Evolutionary conservation across 2,797 vertebrate species (phyloP).

Genomic region (Myoxocephalus aenaeus): DNA sequence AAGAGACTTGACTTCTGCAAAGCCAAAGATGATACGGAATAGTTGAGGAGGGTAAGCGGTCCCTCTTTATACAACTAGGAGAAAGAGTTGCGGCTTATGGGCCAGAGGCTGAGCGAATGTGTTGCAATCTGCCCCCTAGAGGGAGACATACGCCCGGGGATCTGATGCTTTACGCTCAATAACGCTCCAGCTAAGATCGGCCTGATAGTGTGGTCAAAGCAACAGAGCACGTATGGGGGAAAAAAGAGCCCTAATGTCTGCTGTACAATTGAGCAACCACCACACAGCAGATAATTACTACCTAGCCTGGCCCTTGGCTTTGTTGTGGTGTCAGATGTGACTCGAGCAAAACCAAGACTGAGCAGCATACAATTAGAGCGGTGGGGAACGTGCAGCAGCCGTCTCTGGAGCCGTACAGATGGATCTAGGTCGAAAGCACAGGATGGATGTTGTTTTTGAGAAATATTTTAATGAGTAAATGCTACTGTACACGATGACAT

Average conservation of each 20-base stretch:
- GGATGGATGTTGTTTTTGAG: conserved; percentile 19
- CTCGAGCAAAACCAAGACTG: conserved; percentile 1
- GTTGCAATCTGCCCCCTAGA: conserved; percentile 36
- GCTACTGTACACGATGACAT: conserved; percentile 24
- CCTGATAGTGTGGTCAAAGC: conserved; percentile 1
- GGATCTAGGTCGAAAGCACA: conserved; percentile 3
- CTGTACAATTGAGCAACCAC: conserved; percentile 24
- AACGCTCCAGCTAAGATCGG: conserved; percentile 1
- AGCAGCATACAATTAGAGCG: background rate
- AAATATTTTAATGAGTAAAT: conserved; percentile 36
- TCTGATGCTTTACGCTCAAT: conserved; percentile 24
- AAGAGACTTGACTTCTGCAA: conserved; percentile 39
- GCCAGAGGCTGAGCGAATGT: conserved; percentile 4
- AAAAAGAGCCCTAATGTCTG: conserved; percentile 8
- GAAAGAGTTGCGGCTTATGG: conserved; percentile 4
- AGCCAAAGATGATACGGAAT: conserved; percentile 73
- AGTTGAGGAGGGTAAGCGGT: conserved; percentile 10
- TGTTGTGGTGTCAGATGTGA: conserved; percentile 21
- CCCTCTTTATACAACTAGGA: background rate
- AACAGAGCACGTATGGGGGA: background rate
- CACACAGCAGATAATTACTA: conserved; percentile 9
- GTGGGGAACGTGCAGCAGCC: background rate
- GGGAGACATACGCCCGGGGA: conserved; percentile 56
- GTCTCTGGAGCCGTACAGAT: conserved; percentile 8
- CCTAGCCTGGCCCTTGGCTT: conserved; percentile 11